phyloP scores from a whole-genome alignment of 2,888 invertebrate genomes.

The Tribolium freemani region DNA sequence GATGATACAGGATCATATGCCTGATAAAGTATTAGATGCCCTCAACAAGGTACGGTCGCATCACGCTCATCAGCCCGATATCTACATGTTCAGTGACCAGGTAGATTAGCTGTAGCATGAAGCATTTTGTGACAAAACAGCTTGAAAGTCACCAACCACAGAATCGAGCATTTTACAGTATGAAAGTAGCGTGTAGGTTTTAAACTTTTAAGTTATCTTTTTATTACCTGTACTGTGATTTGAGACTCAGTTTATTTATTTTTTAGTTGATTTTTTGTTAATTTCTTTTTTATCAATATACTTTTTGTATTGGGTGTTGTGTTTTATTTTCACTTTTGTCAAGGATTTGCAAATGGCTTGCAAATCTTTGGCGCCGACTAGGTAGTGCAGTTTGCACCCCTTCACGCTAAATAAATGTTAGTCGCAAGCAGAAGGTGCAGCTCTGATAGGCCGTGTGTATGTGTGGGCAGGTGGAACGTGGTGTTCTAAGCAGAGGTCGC shows the following conservation, averaged over 20 bases:
- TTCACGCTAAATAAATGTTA: slow-evolving; percentile 26
- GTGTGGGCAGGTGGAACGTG: slow-evolving; percentile 64
- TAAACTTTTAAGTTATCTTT: not conserved
- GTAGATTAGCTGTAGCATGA: slow-evolving; percentile 49
- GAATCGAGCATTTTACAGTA: not conserved
- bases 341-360: not conserved
- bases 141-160: slow-evolving; percentile 1
- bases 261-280: not conserved
- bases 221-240: not conserved
- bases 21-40: slow-evolving; percentile 86
- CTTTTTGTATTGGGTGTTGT: not conserved
- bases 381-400: slow-evolving; percentile 17
- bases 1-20: slow-evolving; percentile 94
- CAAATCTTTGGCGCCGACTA: not conserved
- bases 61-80: slow-evolving; percentile 35
- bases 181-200: not conserved
- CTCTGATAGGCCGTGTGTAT: slow-evolving; percentile 47
- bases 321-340: not conserved
- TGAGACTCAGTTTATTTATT: not conserved
- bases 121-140: slow-evolving; percentile 7
- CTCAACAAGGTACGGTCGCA: slow-evolving; percentile 81
- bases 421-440: slow-evolving; percentile 27
- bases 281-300: not conserved
- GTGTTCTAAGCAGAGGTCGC: slow-evolving; percentile 56
- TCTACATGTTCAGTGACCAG: slow-evolving; percentile 47